Percentiles rank a stretch among this genome's conserved stretches.
Evolutionary conservation across 2,797 vertebrate genomes (phyloP).

Genomic region (Tragopan temminckii): DNA sequence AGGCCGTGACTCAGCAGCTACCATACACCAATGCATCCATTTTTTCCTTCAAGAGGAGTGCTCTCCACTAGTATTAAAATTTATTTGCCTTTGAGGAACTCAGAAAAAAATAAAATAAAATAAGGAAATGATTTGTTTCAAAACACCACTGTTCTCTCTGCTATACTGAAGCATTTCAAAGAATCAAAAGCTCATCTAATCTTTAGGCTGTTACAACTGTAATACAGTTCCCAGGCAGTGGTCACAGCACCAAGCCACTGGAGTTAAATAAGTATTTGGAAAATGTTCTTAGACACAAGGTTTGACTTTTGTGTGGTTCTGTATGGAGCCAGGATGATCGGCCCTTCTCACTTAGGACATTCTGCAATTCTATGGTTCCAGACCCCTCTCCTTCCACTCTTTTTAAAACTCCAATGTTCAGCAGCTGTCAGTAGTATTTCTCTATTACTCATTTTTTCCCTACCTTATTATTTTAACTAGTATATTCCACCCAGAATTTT

Average conservation of each 20-base stretch:
- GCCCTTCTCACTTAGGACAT: background rate
- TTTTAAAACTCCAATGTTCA: background rate
- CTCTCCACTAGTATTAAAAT: background rate
- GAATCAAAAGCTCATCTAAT: background rate
- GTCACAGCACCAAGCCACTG: background rate
- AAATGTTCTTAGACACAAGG: background rate
- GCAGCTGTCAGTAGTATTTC: background rate
- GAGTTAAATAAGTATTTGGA: background rate
- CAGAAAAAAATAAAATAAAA: background rate
- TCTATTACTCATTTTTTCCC: background rate
- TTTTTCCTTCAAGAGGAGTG: background rate
- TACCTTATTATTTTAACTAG: background rate
- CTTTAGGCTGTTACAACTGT: background rate
- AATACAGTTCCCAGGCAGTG: background rate
- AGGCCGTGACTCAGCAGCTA: too few relatives aligned
- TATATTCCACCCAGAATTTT: background rate
- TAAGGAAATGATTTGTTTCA: background rate
- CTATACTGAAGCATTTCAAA: background rate
- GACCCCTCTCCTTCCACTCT: background rate
- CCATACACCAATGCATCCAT: background rate
- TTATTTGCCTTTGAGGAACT: background rate
- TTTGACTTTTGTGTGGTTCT: background rate
- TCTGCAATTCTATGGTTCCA: background rate
- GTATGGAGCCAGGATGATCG: background rate
- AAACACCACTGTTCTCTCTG: background rate